phyloP scores from a whole-genome alignment of 1,140 invertebrate species.

The Aricia agestis region DNA sequence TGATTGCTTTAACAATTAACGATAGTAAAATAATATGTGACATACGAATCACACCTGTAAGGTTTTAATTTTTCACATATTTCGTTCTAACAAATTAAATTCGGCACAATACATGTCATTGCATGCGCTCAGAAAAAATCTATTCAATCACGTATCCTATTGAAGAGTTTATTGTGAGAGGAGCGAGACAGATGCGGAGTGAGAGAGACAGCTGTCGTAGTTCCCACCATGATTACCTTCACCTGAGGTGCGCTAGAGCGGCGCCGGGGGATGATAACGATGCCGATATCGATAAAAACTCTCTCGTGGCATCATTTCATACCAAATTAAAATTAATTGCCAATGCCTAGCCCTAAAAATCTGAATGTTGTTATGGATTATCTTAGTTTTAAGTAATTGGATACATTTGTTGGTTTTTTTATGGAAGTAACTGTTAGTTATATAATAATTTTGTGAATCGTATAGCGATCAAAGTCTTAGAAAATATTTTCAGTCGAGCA shows the following conservation, averaged over 20 bases:
- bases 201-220: conserved; percentile 52
- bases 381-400: no score
- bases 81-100: conserved; percentile 8
- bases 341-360: no score
- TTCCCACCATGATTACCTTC: conserved; percentile 73
- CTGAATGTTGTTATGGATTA: no score
- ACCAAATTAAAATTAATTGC: no score
- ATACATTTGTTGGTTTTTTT: no score
- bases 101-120: conserved; percentile 13
- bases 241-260: conserved; percentile 52
- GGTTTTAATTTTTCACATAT: conserved; percentile 5
- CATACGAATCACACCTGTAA: conserved; percentile 9
- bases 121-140: conserved; percentile 26
- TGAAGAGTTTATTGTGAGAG: conserved; percentile 42
- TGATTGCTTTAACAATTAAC: no score
- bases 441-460: no score
- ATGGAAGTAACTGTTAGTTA: no score
- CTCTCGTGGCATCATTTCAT: conserved; percentile 21
- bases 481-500: no score
- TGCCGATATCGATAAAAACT: conserved; percentile 28
- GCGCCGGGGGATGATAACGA: conserved; percentile 18
- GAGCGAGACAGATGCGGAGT: conserved; percentile 49
- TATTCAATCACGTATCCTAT: conserved; percentile 41
- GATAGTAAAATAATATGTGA: neutral
- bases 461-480: no score